Evolutionary conservation across 2,113 vertebrate species (phyloP).

Genomic region (Lepus americanus): DNA sequence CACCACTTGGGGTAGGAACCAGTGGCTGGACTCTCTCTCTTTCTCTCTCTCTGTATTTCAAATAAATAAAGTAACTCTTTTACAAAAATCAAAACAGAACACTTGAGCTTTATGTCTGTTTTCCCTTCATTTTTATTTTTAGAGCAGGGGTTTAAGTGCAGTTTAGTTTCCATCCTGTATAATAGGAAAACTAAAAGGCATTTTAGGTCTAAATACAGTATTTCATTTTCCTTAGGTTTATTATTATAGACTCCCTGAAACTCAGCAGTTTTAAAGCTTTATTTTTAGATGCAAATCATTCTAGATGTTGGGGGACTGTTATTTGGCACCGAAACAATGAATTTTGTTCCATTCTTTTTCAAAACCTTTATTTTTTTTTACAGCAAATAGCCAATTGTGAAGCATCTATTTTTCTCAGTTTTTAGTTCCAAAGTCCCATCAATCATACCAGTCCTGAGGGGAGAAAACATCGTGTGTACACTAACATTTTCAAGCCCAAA

Average conservation of each 20-base stretch:
- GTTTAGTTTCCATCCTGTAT: constrained; percentile 16
- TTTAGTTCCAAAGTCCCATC: constrained; percentile 76
- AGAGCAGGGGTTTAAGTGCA: constrained; percentile 19
- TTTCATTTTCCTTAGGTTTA: constrained; percentile 54
- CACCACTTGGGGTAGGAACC: too few relatives aligned
- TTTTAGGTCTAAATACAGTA: not conserved
- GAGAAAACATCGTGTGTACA: constrained; percentile 56
- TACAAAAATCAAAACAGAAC: not conserved
- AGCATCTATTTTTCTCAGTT: constrained; percentile 66
- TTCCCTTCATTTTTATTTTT: not conserved
- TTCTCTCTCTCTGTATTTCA: too few relatives aligned
- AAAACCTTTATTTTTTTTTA: not conserved
- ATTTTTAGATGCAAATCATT: constrained; percentile 68
- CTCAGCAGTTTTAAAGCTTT: constrained; percentile 50
- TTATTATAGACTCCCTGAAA: constrained; percentile 45
- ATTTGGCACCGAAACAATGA: constrained; percentile 62
- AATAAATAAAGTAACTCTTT: too few relatives aligned
- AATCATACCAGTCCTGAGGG: constrained; percentile 74
- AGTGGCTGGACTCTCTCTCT: too few relatives aligned
- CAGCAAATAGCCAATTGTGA: constrained; percentile 66
- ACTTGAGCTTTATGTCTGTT: not conserved
- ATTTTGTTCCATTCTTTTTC: constrained; percentile 46
- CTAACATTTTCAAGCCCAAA: constrained; percentile 76
- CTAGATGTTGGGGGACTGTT: not conserved
- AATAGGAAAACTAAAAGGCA: constrained; percentile 20